Evolutionary conservation across 2,113 vertebrate species (phyloP), one percentile per base, ranked within the genome.

Genomic region (Suricata suricatta): DNA sequence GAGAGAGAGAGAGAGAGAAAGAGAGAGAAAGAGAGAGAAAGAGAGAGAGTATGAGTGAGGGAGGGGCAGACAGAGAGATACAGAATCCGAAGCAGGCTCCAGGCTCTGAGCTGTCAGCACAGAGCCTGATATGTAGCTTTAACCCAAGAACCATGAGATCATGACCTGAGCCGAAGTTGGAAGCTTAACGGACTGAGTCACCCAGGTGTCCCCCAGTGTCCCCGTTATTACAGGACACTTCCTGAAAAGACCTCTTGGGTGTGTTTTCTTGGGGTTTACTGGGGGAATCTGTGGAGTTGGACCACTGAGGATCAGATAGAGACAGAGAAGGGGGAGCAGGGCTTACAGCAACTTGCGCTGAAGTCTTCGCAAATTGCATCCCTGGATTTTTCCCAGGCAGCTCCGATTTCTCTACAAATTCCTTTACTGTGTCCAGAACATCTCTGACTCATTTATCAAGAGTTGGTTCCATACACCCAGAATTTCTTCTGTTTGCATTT

Each of bases 401-500:
- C 33, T 77, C 8, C 12, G 54, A 0, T 60, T 91, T 71, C 71
- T 95, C 47, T 60, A 66, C 71, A 57, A 66, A 64, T 57, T 76
- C 0, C 5, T 80, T 57, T 57, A 11, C 25, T 85, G 4, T 16
- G 47, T 41, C 6, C 38, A 27, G 7, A 87, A 35, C 14, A 72
- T 10, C 47, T 41, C 77, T 47, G 17, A 47, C 52, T 90, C 63
- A 93, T 72, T 94, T 95, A 72, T 60, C 33, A 57, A 64, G 25
- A 87, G 38, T 33, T 83, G 19, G n/a, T 69, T 93, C 47, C 84
- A 12, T 63, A 47, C 14, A 54, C 19, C 7, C 50, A 13, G 17
- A 80, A 88, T 74, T 72, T 79, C 50, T 90, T 90, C 57, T 90
- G 16, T 93, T 79, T 97, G 8, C 29, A 29, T 90, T 74, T 60